Evolutionary conservation across 2,888 invertebrate genomes (phyloP).

Genomic region (Philereme transversata): DNA sequence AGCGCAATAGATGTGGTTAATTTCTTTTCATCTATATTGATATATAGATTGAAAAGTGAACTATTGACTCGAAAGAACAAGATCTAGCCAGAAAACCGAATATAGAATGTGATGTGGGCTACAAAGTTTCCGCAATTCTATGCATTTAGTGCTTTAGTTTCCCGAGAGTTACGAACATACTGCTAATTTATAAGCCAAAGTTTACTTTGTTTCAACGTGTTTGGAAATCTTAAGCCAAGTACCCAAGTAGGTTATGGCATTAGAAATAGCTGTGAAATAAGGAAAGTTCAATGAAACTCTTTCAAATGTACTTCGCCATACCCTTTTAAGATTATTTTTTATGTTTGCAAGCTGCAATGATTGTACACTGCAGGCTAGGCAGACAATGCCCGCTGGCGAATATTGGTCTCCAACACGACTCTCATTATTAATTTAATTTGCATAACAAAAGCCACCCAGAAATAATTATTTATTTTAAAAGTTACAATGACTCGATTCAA

Average conservation of each 20-base stretch:
- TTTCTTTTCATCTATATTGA: too few species aligned
- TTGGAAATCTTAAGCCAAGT: neutral
- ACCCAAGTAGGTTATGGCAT: neutral
- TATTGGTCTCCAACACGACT: constrained; percentile 4
- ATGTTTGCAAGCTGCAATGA: neutral
- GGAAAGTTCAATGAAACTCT: neutral
- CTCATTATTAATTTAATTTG: constrained; percentile 31
- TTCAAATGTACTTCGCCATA: neutral
- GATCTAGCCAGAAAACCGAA: too few species aligned
- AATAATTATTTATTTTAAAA: constrained; percentile 48
- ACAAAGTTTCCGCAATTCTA: neutral
- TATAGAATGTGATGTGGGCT: too few species aligned
- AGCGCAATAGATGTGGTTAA: too few species aligned
- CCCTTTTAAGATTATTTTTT: neutral
- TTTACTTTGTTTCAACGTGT: neutral
- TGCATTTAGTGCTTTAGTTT: neutral
- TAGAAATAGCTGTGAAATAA: neutral
- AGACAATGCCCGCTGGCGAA: constrained; percentile 26
- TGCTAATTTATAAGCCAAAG: neutral
- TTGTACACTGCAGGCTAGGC: neutral
- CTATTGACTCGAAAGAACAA: too few species aligned
- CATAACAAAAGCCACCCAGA: constrained; percentile 45
- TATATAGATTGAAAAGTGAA: too few species aligned
- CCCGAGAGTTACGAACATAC: neutral
- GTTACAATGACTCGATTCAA: constrained; percentile 51